phyloP scores from a whole-genome alignment of 2,888 invertebrate species.

The Allolobophora icterica region DNA sequence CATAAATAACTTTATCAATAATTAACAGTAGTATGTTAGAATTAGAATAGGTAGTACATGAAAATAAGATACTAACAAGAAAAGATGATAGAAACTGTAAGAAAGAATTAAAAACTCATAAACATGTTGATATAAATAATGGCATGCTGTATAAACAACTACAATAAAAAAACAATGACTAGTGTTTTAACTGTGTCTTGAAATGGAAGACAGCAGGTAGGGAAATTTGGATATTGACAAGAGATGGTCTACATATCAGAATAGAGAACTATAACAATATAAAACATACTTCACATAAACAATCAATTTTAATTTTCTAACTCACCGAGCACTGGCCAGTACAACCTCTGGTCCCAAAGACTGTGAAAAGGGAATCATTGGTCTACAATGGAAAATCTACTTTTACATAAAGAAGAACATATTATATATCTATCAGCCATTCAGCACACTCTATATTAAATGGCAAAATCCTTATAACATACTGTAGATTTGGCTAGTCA shows the following conservation, averaged over 20 bases:
- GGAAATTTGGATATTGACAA: neutral
- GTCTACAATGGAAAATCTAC: conserved; percentile 52
- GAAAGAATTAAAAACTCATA: too few relatives aligned
- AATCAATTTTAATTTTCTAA: neutral
- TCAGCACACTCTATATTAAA: neutral
- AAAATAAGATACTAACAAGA: too few relatives aligned
- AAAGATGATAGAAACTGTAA: too few relatives aligned
- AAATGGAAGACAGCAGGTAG: neutral
- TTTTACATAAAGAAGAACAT: neutral
- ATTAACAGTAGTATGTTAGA: too few relatives aligned
- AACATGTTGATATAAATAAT: too few relatives aligned
- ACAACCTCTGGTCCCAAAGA: conserved; percentile 64
- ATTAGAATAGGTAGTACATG: too few relatives aligned
- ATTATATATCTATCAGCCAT: neutral
- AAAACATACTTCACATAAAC: neutral
- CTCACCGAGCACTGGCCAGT: conserved; percentile 59
- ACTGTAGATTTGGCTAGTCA: too few relatives aligned
- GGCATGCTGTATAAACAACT: too few relatives aligned
- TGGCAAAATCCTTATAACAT: neutral
- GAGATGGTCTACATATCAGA: neutral
- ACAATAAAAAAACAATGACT: too few relatives aligned
- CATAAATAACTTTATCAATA: too few relatives aligned
- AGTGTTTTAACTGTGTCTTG: neutral
- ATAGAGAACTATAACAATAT: neutral
- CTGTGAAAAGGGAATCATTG: conserved; percentile 63